Percentiles rank a stretch among this genome's conserved stretches.
phyloP scores from a whole-genome alignment of 2,888 invertebrate genomes.

The Habroteleia sp. region DNA sequence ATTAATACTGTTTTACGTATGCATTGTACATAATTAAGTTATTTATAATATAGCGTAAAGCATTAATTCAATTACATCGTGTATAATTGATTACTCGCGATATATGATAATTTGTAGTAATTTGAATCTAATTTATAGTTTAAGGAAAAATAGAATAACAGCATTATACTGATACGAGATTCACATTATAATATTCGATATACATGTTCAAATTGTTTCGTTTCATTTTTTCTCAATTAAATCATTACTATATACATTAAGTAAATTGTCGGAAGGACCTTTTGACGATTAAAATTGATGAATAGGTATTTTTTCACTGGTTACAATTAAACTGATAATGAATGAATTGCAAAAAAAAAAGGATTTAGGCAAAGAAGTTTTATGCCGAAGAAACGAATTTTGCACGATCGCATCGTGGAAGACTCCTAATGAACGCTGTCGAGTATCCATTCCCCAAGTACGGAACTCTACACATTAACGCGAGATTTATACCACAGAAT shows the following conservation, averaged over 20 bases:
- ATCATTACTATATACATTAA: no score
- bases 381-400: no score
- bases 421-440: conserved; percentile 60
- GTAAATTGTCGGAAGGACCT: no score
- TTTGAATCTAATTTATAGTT: conserved; percentile 46
- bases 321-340: no score
- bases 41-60: conserved; percentile 53
- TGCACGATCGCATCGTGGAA: conserved; percentile 17
- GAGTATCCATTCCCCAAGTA: conserved; percentile 57
- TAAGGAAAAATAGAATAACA: conserved; percentile 27
- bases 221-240: background rate
- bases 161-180: background rate
- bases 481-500: conserved; percentile 79
- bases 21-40: conserved; percentile 57
- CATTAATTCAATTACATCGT: conserved; percentile 50
- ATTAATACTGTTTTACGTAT: conserved; percentile 49
- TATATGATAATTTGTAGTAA: conserved; percentile 53
- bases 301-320: no score
- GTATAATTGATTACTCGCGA: conserved; percentile 53
- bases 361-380: no score
- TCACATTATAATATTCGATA: conserved; percentile 8
- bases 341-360: no score
- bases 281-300: no score
- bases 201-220: conserved; percentile 1
- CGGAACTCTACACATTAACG: conserved; percentile 78